Evolutionary conservation across 2,113 vertebrate genomes (phyloP), one percentile per base, ranked within the genome.

Genomic region (Perognathus longimembris): DNA sequence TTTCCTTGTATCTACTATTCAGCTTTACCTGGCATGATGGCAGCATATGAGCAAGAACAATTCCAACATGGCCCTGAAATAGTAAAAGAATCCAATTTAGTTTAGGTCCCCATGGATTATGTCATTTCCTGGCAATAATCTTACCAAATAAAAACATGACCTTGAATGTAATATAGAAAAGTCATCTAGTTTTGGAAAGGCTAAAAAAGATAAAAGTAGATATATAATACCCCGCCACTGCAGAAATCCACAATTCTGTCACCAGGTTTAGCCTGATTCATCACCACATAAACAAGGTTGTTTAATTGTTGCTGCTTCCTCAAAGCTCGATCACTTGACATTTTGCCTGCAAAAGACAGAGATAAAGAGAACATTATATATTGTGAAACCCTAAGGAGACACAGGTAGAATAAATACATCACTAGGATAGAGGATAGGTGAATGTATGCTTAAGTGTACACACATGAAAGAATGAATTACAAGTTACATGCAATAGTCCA

Each of bases 241-340:
- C 99, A 99, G 97, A 99, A 99, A 97, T 99, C 99, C 98, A 99
- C 99, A 84, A 99, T 97, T 21, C 98, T 98, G 97, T 98, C 91
- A 77, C 99, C 98, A 6, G 99, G 98, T n/a, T 97, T 98, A 36
- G 98, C 98, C 28, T 98, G 97, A 88, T 98, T 98, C 8, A 93
- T 98, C 89, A 99, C 99, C 54, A 98, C 98, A 85, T 98, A 98
- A 73, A 99, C 98, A 96, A 99, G 97, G 97, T 99, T 99, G 97
- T 99, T 99, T 96, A 99, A 97, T 64, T 99, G 99, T 67, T 99
- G 99, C 95, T 98, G 98, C 94, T 99, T 99, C 95, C 99, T 98
- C 91, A 98, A 74, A 50, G 99, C 98, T 54, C 99, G 98, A 69
- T 98, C 98, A 59, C 97, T 98, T 91, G 99, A 99, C 99, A 99